These are phyloP conservation scores for Echiichthys vipera DNA, from an alignment of 2,797 vertebrate species.

Conservation along the genomic window DNA sequence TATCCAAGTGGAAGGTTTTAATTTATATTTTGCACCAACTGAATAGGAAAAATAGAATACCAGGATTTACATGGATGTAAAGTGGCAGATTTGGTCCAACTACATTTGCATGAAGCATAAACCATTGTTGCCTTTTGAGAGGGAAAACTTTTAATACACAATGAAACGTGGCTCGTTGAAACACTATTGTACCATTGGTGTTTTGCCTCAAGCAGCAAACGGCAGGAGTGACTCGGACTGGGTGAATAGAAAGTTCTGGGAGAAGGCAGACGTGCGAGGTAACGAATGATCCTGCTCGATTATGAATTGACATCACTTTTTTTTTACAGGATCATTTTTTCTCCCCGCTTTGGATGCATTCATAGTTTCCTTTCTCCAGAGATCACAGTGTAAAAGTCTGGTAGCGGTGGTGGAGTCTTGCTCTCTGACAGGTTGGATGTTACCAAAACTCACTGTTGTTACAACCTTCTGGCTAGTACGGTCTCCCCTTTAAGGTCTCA, in stretches of 20 bases:
- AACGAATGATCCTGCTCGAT: neutral
- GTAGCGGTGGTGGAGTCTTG: conserved; percentile 20
- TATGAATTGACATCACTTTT: neutral
- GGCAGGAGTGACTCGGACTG: conserved; percentile 17
- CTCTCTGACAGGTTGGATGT: conserved; percentile 25
- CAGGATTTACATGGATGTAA: conserved; percentile 17
- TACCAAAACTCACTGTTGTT: neutral
- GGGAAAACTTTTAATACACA: conserved; percentile 46
- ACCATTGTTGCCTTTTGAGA: conserved; percentile 77
- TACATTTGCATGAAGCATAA: conserved; percentile 47
- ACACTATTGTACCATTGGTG: conserved; percentile 7
- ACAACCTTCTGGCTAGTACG: conserved; percentile 16
- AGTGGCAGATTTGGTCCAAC: conserved; percentile 25
- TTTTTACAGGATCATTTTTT: conserved; percentile 2
- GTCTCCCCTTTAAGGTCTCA: conserved; percentile 51
- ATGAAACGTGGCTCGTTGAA: conserved; percentile 16
- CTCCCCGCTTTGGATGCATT: conserved; percentile 2
- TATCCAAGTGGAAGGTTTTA: conserved; percentile 54
- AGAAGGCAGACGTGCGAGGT: conserved; percentile 1
- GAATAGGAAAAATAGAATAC: neutral
- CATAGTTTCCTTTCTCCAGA: conserved; percentile 12
- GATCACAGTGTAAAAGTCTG: neutral
- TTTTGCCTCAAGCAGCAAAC: conserved; percentile 26
- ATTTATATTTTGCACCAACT: conserved; percentile 20
- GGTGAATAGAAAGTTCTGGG: neutral